These are phyloP conservation scores for Mesitornis unicolor DNA, from an alignment of 2,113 vertebrate species.

Conservation along the genomic window DNA sequence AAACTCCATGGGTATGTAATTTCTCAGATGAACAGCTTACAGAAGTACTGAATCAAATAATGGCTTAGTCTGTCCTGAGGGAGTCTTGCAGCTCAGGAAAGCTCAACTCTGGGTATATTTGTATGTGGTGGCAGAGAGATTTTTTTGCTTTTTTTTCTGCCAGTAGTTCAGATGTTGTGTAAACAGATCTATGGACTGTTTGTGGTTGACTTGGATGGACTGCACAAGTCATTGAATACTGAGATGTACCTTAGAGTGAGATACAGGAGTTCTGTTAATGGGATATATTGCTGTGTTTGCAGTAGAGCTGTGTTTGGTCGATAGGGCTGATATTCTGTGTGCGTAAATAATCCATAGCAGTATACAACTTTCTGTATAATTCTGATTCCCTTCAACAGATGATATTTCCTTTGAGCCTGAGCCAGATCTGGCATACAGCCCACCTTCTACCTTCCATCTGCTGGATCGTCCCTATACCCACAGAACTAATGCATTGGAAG, in stretches of 20 bases:
- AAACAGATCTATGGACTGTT: background rate
- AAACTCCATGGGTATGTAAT: conserved; percentile 48
- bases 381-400: conserved; percentile 42
- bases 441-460: background rate
- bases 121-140: accelerated
- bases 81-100: background rate
- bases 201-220: background rate
- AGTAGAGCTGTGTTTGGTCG: background rate
- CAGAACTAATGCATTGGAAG: conserved; percentile 1
- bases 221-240: background rate
- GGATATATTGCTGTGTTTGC: background rate
- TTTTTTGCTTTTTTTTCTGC: background rate
- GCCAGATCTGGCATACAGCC: background rate
- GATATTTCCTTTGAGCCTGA: conserved; percentile 60
- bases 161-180: background rate
- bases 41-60: background rate
- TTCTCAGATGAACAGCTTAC: background rate
- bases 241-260: background rate
- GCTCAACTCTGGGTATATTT: background rate
- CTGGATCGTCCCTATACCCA: background rate
- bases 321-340: background rate
- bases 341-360: background rate
- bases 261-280: background rate
- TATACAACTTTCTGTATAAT: background rate
- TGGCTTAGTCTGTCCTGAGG: background rate